Conservation (phyloP, 2,113 vertebrate genomes). For the Zeus faber region DNA sequence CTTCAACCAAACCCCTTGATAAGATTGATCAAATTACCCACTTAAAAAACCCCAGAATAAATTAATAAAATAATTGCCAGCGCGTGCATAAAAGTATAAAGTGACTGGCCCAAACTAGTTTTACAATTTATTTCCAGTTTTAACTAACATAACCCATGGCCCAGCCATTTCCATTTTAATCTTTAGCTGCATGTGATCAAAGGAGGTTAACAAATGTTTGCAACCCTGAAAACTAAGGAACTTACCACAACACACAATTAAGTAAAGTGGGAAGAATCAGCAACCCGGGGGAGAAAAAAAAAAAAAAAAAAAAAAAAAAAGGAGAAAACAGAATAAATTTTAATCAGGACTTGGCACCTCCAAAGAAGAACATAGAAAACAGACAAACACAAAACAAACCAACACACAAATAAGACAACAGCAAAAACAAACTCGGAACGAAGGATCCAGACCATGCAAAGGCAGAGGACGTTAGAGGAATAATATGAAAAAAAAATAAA, state of each 20-base stretch:
- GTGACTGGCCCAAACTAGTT: too few species aligned
- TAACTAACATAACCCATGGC: too few species aligned
- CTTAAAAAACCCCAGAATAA: too few species aligned
- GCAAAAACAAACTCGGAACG: conserved; percentile 67
- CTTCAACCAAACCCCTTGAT: too few species aligned
- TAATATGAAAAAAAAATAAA: conserved; percentile 9
- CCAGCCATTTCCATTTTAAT: too few species aligned
- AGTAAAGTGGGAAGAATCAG: conserved; percentile 97
- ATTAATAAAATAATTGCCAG: too few species aligned
- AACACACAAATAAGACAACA: conserved; percentile 65
- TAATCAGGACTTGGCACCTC: conserved; percentile 88
- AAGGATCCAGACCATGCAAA: conserved; percentile 62
- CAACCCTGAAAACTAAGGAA: conserved; percentile 85
- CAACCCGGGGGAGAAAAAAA: conserved; percentile 91
- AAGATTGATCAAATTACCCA: too few species aligned
- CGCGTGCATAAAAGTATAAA: too few species aligned
- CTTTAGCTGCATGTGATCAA: too few species aligned
- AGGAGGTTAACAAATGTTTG: conserved; percentile 31
- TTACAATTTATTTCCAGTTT: too few species aligned
- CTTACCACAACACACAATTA: conserved; percentile 99
- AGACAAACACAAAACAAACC: conserved; percentile 78
- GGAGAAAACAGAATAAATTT: conserved; percentile 99
- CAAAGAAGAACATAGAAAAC: conserved; percentile 80
- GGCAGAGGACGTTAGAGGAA: conserved; percentile 21
- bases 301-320: conserved; percentile 91